Percentiles rank a stretch among this genome's conserved stretches.
These are phyloP conservation scores for Caenorhabditis becei DNA, from an alignment of 2,888 invertebrate genomes.

Conservation along the genomic window DNA sequence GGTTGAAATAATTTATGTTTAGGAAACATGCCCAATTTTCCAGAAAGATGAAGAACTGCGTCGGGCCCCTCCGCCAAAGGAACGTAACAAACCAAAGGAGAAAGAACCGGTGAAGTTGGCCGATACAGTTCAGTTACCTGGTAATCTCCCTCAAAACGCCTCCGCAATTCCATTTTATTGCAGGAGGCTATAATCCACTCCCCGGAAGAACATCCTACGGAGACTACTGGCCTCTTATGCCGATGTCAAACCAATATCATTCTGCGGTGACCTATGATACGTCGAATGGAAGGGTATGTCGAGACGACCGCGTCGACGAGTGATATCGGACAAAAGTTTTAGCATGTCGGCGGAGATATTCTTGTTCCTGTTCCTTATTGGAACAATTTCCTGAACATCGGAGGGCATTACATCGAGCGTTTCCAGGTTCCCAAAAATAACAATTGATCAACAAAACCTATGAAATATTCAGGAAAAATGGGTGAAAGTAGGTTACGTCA, in stretches of 20 bases:
- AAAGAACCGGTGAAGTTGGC: slow-evolving; percentile 41
- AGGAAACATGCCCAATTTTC: not conserved
- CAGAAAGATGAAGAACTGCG: slow-evolving; percentile 55
- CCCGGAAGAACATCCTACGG: slow-evolving; percentile 67
- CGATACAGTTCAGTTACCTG: slow-evolving; percentile 56
- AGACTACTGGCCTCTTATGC: slow-evolving; percentile 69
- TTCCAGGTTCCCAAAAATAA: slow-evolving; percentile 51
- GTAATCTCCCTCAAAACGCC: slow-evolving; percentile 5
- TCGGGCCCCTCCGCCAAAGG: slow-evolving; percentile 25
- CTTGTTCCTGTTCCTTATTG: slow-evolving; percentile 67
- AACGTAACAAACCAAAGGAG: slow-evolving; percentile 26
- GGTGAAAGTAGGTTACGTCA: slow-evolving; percentile 66
- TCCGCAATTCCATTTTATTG: not conserved
- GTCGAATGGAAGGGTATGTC: slow-evolving; percentile 58
- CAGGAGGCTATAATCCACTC: slow-evolving; percentile 67
- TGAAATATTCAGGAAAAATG: slow-evolving; percentile 59
- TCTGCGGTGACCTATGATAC: slow-evolving; percentile 65
- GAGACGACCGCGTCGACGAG: not conserved
- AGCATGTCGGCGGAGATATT: slow-evolving; percentile 70
- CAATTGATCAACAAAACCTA: no score
- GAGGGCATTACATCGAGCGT: slow-evolving; percentile 67
- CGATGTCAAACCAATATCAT: slow-evolving; percentile 68
- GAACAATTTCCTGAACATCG: slow-evolving; percentile 66
- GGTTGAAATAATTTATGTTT: slow-evolving; percentile 4
- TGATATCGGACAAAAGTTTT: slow-evolving; percentile 19